These are phyloP conservation scores for Cheirogaleus major DNA, from an alignment of 2,797 vertebrate species.

Conservation along the genomic window DNA sequence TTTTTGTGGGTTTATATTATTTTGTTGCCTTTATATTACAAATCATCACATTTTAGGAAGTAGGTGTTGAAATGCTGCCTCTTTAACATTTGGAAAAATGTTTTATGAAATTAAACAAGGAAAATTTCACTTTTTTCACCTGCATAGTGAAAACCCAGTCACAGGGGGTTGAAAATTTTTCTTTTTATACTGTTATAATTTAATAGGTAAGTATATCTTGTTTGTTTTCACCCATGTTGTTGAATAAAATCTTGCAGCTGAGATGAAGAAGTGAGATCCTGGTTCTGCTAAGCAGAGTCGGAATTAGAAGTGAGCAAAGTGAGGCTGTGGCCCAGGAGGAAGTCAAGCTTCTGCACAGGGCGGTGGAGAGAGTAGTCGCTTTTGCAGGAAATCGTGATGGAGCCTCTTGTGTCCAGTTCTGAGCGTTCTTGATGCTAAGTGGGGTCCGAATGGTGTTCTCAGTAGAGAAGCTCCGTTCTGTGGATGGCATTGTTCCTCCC, in stretches of 20 bases:
- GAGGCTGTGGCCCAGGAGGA: background rate
- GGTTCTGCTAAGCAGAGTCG: background rate
- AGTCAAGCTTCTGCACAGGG: fast-evolving
- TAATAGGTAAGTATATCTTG: background rate
- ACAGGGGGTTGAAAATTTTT: background rate
- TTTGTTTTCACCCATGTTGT: background rate
- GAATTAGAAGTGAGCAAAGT: background rate
- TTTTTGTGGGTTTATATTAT: background rate
- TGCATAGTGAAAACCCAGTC: background rate
- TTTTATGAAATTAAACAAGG: slow-evolving; percentile 7
- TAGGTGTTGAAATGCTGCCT: background rate
- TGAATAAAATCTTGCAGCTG: background rate
- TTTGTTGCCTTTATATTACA: background rate
- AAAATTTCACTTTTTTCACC: background rate
- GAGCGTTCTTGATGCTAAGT: background rate
- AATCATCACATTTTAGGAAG: background rate
- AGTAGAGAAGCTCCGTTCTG: background rate
- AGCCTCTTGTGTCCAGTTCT: fast-evolving
- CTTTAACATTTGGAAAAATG: background rate
- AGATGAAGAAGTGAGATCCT: background rate
- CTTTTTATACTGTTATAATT: background rate
- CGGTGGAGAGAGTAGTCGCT: fast-evolving
- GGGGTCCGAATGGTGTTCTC: background rate
- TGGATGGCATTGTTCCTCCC: background rate
- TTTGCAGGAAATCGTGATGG: background rate